Evolutionary conservation across 2,888 invertebrate species (phyloP).

Genomic region (Ariolimax columbianus): DNA sequence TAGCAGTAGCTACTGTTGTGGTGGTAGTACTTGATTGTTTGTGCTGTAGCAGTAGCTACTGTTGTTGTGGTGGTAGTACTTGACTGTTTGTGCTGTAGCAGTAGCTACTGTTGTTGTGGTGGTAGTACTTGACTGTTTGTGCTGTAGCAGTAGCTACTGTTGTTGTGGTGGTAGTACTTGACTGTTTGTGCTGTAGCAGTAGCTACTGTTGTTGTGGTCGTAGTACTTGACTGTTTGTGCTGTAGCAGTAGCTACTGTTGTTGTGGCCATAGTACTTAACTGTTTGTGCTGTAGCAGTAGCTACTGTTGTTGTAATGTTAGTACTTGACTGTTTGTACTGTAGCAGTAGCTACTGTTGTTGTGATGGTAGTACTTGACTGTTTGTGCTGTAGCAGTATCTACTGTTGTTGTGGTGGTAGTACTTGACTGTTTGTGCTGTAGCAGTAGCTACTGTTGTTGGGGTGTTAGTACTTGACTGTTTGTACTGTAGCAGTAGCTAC

Average conservation of each 20-base stretch:
- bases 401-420: not conserved
- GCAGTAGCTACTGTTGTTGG: too few species aligned
- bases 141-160: too few species aligned
- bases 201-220: not conserved
- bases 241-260: not conserved
- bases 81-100: too few species aligned
- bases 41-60: not conserved
- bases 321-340: too few species aligned
- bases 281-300: not conserved
- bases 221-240: not conserved
- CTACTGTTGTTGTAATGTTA: not conserved
- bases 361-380: not conserved
- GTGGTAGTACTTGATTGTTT: too few species aligned
- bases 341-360: not conserved
- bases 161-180: too few species aligned
- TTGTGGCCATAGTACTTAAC: not conserved
- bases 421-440: not conserved
- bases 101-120: not conserved
- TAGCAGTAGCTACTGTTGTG: too few species aligned
- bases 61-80: not conserved
- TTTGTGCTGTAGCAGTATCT: not conserved
- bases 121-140: not conserved
- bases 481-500: too few species aligned
- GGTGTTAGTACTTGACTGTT: too few species aligned
- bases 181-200: not conserved